Conservation (phyloP, 2,797 vertebrate species). For the Fratercula arctica region DNA sequence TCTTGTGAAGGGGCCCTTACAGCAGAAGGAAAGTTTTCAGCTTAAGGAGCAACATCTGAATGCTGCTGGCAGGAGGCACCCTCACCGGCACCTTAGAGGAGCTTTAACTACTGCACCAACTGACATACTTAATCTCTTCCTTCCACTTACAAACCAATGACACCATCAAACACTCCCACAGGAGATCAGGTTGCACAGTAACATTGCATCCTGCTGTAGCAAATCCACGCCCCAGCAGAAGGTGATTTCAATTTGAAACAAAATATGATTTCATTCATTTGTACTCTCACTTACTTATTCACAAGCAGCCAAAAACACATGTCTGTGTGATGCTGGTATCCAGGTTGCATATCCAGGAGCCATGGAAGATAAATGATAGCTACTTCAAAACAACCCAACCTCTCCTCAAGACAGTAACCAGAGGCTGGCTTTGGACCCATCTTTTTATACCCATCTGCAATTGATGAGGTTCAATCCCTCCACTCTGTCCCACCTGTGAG, state of each 20-base stretch:
- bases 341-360: background rate
- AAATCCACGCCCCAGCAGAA: background rate
- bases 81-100: background rate
- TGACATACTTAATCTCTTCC: background rate
- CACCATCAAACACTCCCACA: background rate
- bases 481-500: background rate
- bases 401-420: fast-evolving
- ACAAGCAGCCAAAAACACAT: background rate
- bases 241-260: background rate
- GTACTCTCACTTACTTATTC: background rate
- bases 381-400: background rate
- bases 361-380: fast-evolving
- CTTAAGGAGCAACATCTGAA: background rate
- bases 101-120: background rate
- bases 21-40: background rate
- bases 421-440: background rate
- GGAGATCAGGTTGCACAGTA: background rate
- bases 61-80: background rate
- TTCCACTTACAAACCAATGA: background rate
- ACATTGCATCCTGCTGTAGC: background rate
- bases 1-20: background rate
- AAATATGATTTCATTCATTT: background rate
- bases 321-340: background rate
- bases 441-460: background rate
- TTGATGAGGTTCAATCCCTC: background rate